Evolutionary conservation across 2,113 vertebrate species (phyloP).

Genomic region (Chionodraco myersi): DNA sequence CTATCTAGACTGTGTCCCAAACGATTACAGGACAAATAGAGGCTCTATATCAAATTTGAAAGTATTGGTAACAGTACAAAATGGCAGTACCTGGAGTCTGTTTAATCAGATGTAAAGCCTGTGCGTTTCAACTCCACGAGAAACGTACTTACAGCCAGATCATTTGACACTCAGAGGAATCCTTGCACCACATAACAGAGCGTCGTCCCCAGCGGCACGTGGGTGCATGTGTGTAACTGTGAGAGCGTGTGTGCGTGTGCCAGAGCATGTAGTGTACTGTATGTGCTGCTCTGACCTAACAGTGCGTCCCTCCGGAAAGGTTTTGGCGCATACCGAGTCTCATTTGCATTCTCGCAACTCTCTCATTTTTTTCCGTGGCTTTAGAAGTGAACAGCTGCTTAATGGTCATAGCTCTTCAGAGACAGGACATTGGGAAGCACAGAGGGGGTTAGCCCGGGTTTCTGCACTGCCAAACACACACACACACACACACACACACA

Average conservation of each 20-base stretch:
- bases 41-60: constrained; percentile 29
- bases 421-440: constrained; percentile 78
- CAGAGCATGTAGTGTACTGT: constrained; percentile 30
- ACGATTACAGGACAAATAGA: constrained; percentile 40
- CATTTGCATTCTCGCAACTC: constrained; percentile 79
- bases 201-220: constrained; percentile 57
- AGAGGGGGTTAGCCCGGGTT: constrained; percentile 73
- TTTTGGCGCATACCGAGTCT: constrained; percentile 74
- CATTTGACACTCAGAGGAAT: constrained; percentile 69
- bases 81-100: constrained; percentile 35
- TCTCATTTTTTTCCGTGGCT: constrained; percentile 67
- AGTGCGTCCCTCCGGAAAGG: constrained; percentile 70
- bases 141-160: constrained; percentile 74
- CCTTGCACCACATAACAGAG: constrained; percentile 69
- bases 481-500: not conserved
- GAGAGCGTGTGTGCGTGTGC: constrained; percentile 36
- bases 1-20: constrained; percentile 40
- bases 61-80: constrained; percentile 31
- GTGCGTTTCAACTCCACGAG: constrained; percentile 55
- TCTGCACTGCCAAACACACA: constrained; percentile 55
- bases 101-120: constrained; percentile 63
- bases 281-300: constrained; percentile 67
- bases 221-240: constrained; percentile 32
- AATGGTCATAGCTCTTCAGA: constrained; percentile 84
- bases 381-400: constrained; percentile 81